Conservation (phyloP, 2,797 vertebrate species). For the Zenarchopterus dispar region DNA sequence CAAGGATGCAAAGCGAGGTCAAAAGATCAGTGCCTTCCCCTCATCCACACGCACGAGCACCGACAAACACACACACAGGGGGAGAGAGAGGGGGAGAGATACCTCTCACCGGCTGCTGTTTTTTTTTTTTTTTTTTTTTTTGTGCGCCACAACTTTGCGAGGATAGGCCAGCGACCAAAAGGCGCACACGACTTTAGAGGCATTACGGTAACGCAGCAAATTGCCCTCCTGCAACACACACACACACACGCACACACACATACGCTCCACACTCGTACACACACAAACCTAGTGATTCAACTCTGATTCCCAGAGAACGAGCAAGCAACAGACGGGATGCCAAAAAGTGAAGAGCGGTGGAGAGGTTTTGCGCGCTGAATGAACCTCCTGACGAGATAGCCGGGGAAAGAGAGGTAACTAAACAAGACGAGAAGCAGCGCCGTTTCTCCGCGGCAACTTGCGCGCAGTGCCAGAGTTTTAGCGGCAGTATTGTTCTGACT, state of each 20-base stretch:
- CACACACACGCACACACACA: constrained; percentile 42
- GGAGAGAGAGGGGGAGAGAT: constrained; percentile 26
- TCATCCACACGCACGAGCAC: constrained; percentile 28
- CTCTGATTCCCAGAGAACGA: constrained; percentile 81
- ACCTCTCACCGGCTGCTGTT: constrained; percentile 63
- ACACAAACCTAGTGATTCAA: constrained; percentile 80
- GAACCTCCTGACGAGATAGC: constrained; percentile 54
- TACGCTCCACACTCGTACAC: constrained; percentile 73
- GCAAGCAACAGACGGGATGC: constrained; percentile 83
- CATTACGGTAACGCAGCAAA: constrained; percentile 86
- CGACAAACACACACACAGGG: constrained; percentile 8
- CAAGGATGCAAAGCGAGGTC: constrained; percentile 80
- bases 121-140: no score
- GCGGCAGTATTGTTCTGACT: constrained; percentile 85
- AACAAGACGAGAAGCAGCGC: constrained; percentile 74
- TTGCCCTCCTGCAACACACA: constrained; percentile 75
- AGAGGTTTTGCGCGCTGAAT: constrained; percentile 69
- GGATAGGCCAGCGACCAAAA: constrained; percentile 68
- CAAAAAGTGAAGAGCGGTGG: constrained; percentile 79
- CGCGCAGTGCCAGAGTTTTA: constrained; percentile 82
- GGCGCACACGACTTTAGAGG: constrained; percentile 84
- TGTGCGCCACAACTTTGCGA: constrained; percentile 66
- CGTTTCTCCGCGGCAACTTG: constrained; percentile 81
- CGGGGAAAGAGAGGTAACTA: constrained; percentile 47
- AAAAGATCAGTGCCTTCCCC: constrained; percentile 80